A percentile compares a stretch with the other conserved stretches of the same genome.
Evolutionary conservation across 2,888 invertebrate species (phyloP).

Genomic region (Sesia bembeciformis): DNA sequence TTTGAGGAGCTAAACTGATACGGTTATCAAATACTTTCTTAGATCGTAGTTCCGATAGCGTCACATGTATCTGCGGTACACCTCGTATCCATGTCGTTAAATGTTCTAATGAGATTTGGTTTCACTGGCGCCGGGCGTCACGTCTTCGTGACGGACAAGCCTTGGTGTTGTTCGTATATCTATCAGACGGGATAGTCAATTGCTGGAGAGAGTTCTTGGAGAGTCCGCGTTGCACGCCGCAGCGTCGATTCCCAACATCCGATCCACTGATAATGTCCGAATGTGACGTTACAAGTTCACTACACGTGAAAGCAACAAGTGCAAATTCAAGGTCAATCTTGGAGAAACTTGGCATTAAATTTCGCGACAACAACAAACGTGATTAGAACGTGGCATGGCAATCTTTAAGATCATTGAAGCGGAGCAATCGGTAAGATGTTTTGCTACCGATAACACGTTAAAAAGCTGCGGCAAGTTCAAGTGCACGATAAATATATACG

Average conservation of each 20-base stretch:
- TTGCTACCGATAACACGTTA: constrained; percentile 29
- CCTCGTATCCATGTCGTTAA: constrained; percentile 38
- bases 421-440: constrained; percentile 32
- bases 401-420: constrained; percentile 19
- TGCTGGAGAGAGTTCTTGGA: constrained; percentile 40
- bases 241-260: constrained; percentile 20
- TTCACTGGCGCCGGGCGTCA: constrained; percentile 42
- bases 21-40: background rate
- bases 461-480: constrained; percentile 45
- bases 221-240: constrained; percentile 26
- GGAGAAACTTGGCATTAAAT: constrained; percentile 35
- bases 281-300: constrained; percentile 38
- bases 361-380: constrained; percentile 14
- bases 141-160: constrained; percentile 16
- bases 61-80: constrained; percentile 30
- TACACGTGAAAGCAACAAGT: constrained; percentile 59
- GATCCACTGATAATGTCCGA: constrained; percentile 53
- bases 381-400: constrained; percentile 15
- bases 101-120: constrained; percentile 51
- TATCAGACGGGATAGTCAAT: constrained; percentile 41
- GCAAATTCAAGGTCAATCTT: constrained; percentile 38
- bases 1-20: too few species aligned
- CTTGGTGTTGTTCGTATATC: constrained; percentile 37
- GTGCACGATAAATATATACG: constrained; percentile 39
- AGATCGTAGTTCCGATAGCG: constrained; percentile 19